Conservation (phyloP, 2,888 invertebrate species). For the Rhodophaea formosa region DNA sequence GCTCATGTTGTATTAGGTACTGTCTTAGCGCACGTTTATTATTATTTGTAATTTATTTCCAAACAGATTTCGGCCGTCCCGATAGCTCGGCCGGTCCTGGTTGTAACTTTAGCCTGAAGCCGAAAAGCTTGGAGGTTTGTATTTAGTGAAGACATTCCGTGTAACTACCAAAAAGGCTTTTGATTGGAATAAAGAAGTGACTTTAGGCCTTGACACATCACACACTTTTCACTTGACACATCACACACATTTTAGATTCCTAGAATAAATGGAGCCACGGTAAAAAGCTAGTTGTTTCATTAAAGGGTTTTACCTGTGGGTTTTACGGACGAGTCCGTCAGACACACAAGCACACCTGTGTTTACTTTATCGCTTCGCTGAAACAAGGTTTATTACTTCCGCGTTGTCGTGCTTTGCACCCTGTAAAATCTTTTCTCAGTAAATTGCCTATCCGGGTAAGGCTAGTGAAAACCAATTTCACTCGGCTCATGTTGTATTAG, state of each 20-base stretch:
- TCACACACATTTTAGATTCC: no score
- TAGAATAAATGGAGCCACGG: no score
- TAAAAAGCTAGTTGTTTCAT: neutral
- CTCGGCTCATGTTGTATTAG: neutral
- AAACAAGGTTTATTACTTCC: constrained; percentile 63
- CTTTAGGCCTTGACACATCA: no score
- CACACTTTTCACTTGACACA: no score
- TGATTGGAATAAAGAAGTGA: no score
- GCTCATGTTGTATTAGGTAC: neutral
- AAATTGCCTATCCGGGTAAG: constrained; percentile 56
- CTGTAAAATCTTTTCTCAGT: constrained; percentile 57
- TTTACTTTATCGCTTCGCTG: constrained; percentile 55
- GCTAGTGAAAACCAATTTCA: constrained; percentile 43
- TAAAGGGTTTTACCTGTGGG: constrained; percentile 17
- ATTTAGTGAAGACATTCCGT: no score
- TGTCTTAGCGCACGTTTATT: neutral
- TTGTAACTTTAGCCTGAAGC: no score
- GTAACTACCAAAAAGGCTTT: no score
- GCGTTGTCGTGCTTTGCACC: constrained; percentile 54
- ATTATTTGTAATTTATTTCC: no score
- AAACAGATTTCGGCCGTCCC: no score
- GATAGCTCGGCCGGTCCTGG: no score
- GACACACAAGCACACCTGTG: constrained; percentile 40
- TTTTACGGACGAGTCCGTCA: constrained; percentile 23
- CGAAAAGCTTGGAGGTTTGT: no score